Evolutionary conservation across 2,113 vertebrate species (phyloP), one percentile per base, ranked within the genome.

Genomic region (Brienomyrus longianalis): DNA sequence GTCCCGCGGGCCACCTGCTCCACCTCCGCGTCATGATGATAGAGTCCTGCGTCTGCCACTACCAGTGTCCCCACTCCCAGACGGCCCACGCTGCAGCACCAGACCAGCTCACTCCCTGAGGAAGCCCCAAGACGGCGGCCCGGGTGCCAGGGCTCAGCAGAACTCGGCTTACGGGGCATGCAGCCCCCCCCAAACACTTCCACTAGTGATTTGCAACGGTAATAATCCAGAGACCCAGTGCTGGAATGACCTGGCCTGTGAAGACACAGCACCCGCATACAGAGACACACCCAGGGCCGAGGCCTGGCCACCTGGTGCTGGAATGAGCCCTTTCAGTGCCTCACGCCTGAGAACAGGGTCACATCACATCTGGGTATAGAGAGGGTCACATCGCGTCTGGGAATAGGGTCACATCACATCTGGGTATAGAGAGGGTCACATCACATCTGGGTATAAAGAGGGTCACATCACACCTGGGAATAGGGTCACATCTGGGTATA

Each of bases 1-100:
- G 93, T 50, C 92, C 92, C 54, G 80, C 74, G 5, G 90, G 92
- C 45, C 66, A 52, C 39, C 83, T 92, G 15, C 86, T 47, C 10
- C 91, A 88, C 74, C 92, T 91, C 47, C 90, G 83, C 62, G 92
- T 93, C 90, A 94, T 93, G 93, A 80, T 92, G 89, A 92, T 93
- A 2, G 91, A 92, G 83, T 93, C 93, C 89, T 94, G 94, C 62
- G 86, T 83, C 88, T 94, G 94, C 90, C 62, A 84, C 80, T 39
- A 77, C 50, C 66, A 62, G 91, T 93, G 93, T 88, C 91, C 43
- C 5, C 70, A 47, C 11, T 9, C 66, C 13, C n/a, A 74, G 62
- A n/a, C n/a, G 23, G 13, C 48, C 84, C 4, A 52, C n/a, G 13
- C 10, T 0, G 6, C 84, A 56, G 27, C 51, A 13, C n/a, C 31